phyloP scores from a whole-genome alignment of 2,113 vertebrate genomes.

The Syrrhaptes paradoxus region DNA sequence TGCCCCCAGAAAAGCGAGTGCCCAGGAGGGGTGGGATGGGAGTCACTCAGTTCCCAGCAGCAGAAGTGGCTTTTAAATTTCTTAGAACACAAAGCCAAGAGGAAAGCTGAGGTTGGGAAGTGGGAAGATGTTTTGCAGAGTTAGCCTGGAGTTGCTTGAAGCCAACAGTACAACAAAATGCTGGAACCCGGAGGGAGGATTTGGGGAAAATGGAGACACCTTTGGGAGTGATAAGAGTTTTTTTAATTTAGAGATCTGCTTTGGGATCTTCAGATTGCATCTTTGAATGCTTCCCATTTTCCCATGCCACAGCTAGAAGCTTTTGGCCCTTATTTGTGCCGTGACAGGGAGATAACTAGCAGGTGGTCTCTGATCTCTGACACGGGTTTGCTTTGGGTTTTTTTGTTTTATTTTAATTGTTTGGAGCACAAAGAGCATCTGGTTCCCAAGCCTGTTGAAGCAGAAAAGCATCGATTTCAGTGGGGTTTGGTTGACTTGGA shows the following conservation, averaged over 20 bases:
- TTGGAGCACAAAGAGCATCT: background rate
- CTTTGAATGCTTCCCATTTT: background rate
- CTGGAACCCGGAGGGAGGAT: background rate
- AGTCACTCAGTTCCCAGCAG: background rate
- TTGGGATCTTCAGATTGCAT: background rate
- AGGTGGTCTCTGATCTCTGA: background rate
- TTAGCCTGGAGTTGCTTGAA: background rate
- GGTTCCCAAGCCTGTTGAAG: background rate
- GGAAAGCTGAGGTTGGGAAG: background rate
- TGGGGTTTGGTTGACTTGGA: background rate
- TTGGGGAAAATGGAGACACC: background rate
- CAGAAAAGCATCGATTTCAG: background rate
- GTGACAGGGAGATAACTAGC: background rate
- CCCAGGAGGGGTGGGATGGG: background rate
- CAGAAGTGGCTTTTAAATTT: background rate
- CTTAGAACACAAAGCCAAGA: background rate
- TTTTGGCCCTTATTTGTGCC: background rate
- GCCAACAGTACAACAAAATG: background rate
- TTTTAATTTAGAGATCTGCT: background rate
- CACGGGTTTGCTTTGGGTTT: rapidly evolving
- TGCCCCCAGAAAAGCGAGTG: rapidly evolving
- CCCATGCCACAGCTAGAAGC: background rate
- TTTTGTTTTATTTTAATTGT: background rate
- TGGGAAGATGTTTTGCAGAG: background rate
- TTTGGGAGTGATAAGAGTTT: background rate